Base-by-base conservation (phyloP, 2,113 vertebrate species). In the Gnathonemus longibarbis region DNA sequence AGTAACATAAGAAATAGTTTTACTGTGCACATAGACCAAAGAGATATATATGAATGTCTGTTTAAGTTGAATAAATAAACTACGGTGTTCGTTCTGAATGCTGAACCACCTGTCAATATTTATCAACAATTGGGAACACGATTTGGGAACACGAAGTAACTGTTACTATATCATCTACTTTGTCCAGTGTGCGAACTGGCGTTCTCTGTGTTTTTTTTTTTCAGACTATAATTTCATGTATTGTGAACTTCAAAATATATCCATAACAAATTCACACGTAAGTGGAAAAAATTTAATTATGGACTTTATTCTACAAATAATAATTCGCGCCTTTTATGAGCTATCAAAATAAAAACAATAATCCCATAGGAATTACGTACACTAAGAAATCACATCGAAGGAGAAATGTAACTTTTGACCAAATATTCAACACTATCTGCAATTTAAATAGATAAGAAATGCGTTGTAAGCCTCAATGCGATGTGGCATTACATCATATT, bases 401-500 rank as follows among this genome's bases (percentile, higher is more conserved):
- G 94, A 96, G 90, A 96, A 95, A 95, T 94, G 93, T 95, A 95
- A 95, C 95, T 94, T 93, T 93, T 92, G 56, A 94, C 94, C 91
- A 95, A 94, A 94, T 95, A 95, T 96, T 95, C 92, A 95, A 95
- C 95, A 95, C 94, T 96, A 96, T 95, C 94, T 95, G 93, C 74
- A 95, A 95, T 96, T 94, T 94, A 95, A 96, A 95, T 93, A 93
- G 93, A 94, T 94, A 94, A 92, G 93, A 91, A 87, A 88, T 84
- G 89, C 94, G 90, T 94, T 94, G 91, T 93, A 95, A 94, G 95
- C 93, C 92, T 95, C 95, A 94, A 92, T 97, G 95, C 96, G 50
- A 88, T 92, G 91, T 87, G 91, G 96, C 95, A 96, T 95, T 96
- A 97, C 96, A 96, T 94, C 94, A 95, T 96, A 95, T 96, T 95